Evolutionary conservation across 2,113 vertebrate genomes (phyloP).

Genomic region (Ondatra zibethicus): DNA sequence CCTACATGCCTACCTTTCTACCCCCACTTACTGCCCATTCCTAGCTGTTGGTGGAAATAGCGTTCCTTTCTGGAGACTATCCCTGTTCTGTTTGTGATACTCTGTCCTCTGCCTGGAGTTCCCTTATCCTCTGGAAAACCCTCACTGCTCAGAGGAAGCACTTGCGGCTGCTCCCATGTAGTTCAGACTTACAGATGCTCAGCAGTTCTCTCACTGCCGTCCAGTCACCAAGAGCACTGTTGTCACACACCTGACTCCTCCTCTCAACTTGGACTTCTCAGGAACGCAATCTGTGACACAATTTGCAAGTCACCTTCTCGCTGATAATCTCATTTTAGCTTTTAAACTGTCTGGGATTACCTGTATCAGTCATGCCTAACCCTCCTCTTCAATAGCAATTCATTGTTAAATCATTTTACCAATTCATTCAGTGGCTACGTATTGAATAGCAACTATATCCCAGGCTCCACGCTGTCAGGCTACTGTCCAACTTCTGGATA

Average conservation of each 20-base stretch:
- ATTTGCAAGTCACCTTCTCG: neutral
- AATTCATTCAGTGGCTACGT: neutral
- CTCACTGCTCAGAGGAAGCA: neutral
- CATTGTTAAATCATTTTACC: neutral
- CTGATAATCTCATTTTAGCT: slow-evolving; percentile 7
- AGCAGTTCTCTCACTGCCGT: neutral
- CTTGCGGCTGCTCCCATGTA: neutral
- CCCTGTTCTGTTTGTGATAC: neutral
- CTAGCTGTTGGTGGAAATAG: neutral
- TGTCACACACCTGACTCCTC: neutral
- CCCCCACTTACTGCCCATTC: neutral
- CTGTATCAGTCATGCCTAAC: neutral
- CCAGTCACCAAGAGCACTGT: neutral
- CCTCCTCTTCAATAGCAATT: neutral
- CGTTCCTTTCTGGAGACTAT: neutral
- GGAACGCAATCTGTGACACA: neutral
- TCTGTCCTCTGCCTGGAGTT: neutral
- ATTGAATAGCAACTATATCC: neutral
- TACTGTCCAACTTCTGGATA: neutral
- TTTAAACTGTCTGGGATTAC: neutral
- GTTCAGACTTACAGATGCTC: neutral
- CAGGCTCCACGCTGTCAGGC: neutral
- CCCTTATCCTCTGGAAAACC: slow-evolving; percentile 4
- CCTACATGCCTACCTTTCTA: neutral
- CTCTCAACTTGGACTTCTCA: neutral